phyloP scores from a whole-genome alignment of 2,888 invertebrate genomes.

The Sicus ferrugineus region DNA sequence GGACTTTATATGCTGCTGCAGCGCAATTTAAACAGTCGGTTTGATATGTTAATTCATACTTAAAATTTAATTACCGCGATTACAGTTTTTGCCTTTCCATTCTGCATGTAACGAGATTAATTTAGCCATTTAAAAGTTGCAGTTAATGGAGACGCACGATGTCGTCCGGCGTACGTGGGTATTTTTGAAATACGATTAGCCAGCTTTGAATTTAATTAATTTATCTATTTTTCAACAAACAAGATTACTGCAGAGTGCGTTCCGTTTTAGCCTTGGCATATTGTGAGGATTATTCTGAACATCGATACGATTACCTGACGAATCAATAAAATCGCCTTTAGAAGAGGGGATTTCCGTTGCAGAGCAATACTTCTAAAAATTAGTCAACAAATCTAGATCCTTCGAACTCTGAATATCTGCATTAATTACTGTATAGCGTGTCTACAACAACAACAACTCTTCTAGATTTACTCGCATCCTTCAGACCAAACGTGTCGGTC shows the following conservation, averaged over 20 bases:
- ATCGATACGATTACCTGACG: too few relatives aligned
- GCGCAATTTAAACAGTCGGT: slow-evolving; percentile 26
- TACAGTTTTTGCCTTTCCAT: neutral
- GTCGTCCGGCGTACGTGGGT: neutral
- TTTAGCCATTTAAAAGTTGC: slow-evolving; percentile 24
- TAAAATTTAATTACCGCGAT: slow-evolving; percentile 35
- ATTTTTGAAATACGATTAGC: slow-evolving; percentile 19
- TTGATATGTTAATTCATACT: slow-evolving; percentile 34
- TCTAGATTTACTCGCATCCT: neutral
- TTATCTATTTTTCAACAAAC: slow-evolving; percentile 22
- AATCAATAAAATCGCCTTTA: too few relatives aligned
- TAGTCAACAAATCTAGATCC: too few relatives aligned
- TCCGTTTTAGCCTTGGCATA: too few relatives aligned
- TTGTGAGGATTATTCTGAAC: too few relatives aligned
- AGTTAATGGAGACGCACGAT: slow-evolving; percentile 14
- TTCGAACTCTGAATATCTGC: too few relatives aligned
- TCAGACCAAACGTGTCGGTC: neutral
- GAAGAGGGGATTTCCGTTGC: too few relatives aligned
- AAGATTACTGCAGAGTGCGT: neutral
- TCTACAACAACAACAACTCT: too few relatives aligned
- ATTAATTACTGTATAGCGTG: too few relatives aligned
- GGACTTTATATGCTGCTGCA: slow-evolving; percentile 5
- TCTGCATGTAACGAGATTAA: slow-evolving; percentile 21
- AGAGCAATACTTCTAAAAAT: too few relatives aligned
- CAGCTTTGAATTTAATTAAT: slow-evolving; percentile 28